Percentiles rank a stretch among this genome's conserved stretches.
These are phyloP conservation scores for Drosophila biarmipes DNA, from an alignment of 1,140 invertebrate genomes.

Conservation along the genomic window DNA sequence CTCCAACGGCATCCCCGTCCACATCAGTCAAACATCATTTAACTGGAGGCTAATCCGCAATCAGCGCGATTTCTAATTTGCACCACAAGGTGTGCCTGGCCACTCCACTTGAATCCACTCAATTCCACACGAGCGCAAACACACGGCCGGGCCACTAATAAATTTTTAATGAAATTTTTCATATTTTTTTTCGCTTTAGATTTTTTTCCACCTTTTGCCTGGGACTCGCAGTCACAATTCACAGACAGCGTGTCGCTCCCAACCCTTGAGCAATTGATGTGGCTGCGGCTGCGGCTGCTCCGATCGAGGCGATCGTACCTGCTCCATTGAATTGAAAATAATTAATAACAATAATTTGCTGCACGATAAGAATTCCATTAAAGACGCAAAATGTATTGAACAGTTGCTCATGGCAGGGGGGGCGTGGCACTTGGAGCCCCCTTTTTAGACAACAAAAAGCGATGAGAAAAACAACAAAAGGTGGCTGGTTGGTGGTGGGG, in stretches of 20 bases:
- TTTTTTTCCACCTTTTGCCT: slow-evolving; percentile 14
- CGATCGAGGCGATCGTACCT: slow-evolving; percentile 11
- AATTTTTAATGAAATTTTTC: slow-evolving; percentile 71
- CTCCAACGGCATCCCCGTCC: slow-evolving; percentile 23
- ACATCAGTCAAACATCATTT: slow-evolving; percentile 64
- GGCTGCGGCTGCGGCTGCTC: slow-evolving; percentile 11
- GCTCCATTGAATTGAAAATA: slow-evolving; percentile 69
- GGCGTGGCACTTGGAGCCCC: slow-evolving; percentile 56
- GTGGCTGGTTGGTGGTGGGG: slow-evolving; percentile 7
- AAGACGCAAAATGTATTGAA: slow-evolving; percentile 81
- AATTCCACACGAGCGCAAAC: slow-evolving; percentile 50
- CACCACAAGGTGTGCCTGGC: slow-evolving; percentile 68
- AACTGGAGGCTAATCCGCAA: slow-evolving; percentile 75
- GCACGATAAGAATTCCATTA: slow-evolving; percentile 83
- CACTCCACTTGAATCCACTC: slow-evolving; percentile 45
- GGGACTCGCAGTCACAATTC: slow-evolving; percentile 57
- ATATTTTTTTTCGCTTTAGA: slow-evolving; percentile 27
- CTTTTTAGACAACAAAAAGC: slow-evolving; percentile 15
- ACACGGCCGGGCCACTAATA: slow-evolving; percentile 32
- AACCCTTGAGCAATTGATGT: slow-evolving; percentile 79
- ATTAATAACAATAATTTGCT: slow-evolving; percentile 83
- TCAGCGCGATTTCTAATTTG: slow-evolving; percentile 80
- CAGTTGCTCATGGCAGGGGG: slow-evolving; percentile 43
- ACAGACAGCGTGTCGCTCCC: slow-evolving; percentile 81
- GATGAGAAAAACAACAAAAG: slow-evolving; percentile 40